These are phyloP conservation scores for Ammodytes marinus DNA, from an alignment of 2,113 vertebrate species.

Conservation along the genomic window DNA sequence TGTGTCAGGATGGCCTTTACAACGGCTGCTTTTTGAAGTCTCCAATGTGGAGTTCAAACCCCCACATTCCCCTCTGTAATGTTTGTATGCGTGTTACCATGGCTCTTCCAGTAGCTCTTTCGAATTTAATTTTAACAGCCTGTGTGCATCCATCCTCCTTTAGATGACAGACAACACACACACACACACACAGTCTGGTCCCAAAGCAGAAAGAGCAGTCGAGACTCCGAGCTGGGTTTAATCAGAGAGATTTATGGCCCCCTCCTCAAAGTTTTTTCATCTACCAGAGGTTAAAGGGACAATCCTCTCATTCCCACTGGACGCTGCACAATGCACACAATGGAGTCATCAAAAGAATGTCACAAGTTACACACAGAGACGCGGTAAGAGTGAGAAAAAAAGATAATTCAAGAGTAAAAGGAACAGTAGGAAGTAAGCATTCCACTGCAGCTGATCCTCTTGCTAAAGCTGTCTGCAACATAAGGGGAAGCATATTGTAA, in stretches of 20 bases:
- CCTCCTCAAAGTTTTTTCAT: constrained; percentile 45
- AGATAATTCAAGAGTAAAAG: constrained; percentile 44
- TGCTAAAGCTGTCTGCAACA: constrained; percentile 11
- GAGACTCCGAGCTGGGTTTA: constrained; percentile 62
- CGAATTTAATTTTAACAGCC: constrained; percentile 78
- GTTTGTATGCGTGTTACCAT: constrained; percentile 68
- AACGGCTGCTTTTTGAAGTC: constrained; percentile 19
- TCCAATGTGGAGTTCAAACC: constrained; percentile 12
- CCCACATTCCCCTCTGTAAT: constrained; percentile 31
- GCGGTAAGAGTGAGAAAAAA: constrained; percentile 14
- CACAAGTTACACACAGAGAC: constrained; percentile 28
- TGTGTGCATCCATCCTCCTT: constrained; percentile 51
- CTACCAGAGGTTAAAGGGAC: constrained; percentile 67
- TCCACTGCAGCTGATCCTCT: constrained; percentile 28
- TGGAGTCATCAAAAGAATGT: constrained; percentile 53
- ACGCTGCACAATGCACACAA: constrained; percentile 55
- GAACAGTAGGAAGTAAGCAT: constrained; percentile 29
- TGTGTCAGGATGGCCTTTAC: constrained; percentile 32
- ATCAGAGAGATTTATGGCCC: constrained; percentile 71
- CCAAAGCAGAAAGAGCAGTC: constrained; percentile 61
- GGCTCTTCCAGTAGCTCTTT: constrained; percentile 33
- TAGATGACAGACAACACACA: constrained; percentile 58
- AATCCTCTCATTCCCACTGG: constrained; percentile 31
- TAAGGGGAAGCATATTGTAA: constrained; percentile 14
- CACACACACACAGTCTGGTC: constrained; percentile 56